Percentiles rank a stretch among this genome's conserved stretches.
Evolutionary conservation across 2,888 invertebrate genomes (phyloP).

Genomic region (Dinocampus coccinellae): DNA sequence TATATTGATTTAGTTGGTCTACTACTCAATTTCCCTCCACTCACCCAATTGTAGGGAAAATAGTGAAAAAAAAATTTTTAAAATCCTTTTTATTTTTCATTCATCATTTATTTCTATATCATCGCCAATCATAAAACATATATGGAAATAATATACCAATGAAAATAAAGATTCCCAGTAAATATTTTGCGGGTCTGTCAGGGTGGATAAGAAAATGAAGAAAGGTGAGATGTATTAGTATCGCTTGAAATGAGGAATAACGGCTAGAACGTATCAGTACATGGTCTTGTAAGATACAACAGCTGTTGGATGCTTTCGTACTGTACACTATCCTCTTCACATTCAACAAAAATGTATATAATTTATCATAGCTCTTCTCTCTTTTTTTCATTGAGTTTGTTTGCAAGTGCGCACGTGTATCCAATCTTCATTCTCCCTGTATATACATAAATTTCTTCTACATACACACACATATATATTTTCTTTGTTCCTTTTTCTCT

Average conservation of each 20-base stretch:
- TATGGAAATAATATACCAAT: not conserved
- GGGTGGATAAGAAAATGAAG: not conserved
- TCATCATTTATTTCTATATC: not conserved
- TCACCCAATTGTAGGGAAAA: no score
- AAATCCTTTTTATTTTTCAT: no score
- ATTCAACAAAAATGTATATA: not conserved
- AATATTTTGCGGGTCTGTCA: not conserved
- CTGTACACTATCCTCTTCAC: conserved; percentile 3
- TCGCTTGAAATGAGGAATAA: conserved; percentile 56
- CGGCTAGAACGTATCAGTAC: conserved; percentile 50
- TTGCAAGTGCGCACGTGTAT: not conserved
- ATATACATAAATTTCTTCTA: conserved; percentile 2
- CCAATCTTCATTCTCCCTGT: not conserved
- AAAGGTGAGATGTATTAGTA: conserved; percentile 41
- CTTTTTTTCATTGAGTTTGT: not conserved
- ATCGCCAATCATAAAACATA: not conserved
- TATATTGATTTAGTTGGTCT: no score
- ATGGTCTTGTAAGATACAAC: conserved; percentile 51
- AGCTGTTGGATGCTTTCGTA: conserved; percentile 59
- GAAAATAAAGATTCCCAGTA: not conserved
- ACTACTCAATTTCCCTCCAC: no score
- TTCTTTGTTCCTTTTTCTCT: not conserved
- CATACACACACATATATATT: not conserved
- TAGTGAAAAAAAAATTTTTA: no score
- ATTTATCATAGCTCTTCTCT: conserved; percentile 5